Conservation (phyloP, 1,140 invertebrate species). For the Ruditapes philippinarum region DNA sequence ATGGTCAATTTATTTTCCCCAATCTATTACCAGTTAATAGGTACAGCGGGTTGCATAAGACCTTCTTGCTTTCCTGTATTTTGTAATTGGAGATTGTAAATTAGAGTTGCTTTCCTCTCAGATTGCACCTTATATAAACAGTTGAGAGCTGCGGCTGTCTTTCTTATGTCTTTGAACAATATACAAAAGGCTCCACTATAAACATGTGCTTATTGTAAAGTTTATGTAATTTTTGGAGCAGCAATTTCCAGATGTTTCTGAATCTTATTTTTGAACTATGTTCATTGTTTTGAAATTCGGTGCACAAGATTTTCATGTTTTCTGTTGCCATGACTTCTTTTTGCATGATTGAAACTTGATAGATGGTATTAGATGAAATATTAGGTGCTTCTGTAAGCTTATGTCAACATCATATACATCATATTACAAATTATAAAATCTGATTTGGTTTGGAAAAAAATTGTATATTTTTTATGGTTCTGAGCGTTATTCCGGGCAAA, state of each 20-base stretch:
- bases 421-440: no score
- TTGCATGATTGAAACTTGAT: no score
- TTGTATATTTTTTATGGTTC: no score
- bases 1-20: slow-evolving; percentile 38
- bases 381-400: no score
- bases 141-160: not conserved
- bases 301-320: not conserved
- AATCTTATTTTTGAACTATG: slow-evolving; percentile 2
- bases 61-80: slow-evolving; percentile 14
- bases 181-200: slow-evolving; percentile 38
- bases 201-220: slow-evolving; percentile 46
- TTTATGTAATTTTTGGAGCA: slow-evolving; percentile 23
- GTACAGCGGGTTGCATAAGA: slow-evolving; percentile 11
- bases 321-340: no score
- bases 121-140: slow-evolving; percentile 41
- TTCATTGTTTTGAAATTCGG: slow-evolving; percentile 27
- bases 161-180: slow-evolving; percentile 41
- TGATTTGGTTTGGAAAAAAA: no score
- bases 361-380: no score
- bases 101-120: not conserved
- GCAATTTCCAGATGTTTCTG: slow-evolving; percentile 10
- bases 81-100: slow-evolving; percentile 18
- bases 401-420: no score
- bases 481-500: no score
- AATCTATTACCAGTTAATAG: slow-evolving; percentile 18